Conservation (phyloP, 2,888 invertebrate species). For the Eristalinus sepulchralis region DNA sequence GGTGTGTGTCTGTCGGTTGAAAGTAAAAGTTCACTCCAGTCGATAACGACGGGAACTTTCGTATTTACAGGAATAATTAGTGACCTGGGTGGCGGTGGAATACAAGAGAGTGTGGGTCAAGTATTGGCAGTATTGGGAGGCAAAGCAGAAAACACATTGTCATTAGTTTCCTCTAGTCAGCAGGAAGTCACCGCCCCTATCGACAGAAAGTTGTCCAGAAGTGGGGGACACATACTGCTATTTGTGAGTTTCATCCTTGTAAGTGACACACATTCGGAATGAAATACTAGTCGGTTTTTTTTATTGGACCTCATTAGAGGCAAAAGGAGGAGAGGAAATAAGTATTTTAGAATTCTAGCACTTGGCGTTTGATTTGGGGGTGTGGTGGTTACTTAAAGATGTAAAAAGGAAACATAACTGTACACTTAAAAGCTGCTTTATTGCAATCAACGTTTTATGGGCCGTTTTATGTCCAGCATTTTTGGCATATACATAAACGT, state of each 20-base stretch:
- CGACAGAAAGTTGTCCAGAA: slow-evolving; percentile 18
- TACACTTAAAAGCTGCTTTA: too few species aligned
- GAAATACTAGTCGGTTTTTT: not conserved
- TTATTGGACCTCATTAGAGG: not conserved
- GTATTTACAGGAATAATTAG: slow-evolving; percentile 15
- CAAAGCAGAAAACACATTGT: not conserved
- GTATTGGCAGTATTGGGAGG: slow-evolving; percentile 4
- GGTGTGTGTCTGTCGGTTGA: slow-evolving; percentile 17
- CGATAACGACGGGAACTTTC: slow-evolving; percentile 28
- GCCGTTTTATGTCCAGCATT: too few species aligned
- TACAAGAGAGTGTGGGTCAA: slow-evolving; percentile 28
- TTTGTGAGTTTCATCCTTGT: not conserved
- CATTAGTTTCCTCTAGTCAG: not conserved
- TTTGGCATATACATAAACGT: too few species aligned
- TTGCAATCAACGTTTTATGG: too few species aligned
- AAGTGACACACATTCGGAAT: not conserved
- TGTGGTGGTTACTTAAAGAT: not conserved
- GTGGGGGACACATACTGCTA: slow-evolving; percentile 1
- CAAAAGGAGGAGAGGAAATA: not conserved
- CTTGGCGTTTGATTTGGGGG: not conserved
- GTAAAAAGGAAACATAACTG: too few species aligned
- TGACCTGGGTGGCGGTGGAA: slow-evolving; percentile 2
- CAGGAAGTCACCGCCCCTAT: not conserved
- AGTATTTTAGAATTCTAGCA: not conserved
- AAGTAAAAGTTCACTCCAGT: slow-evolving; percentile 55